These are phyloP conservation scores for Drosophila nasuta DNA, from an alignment of 1,140 invertebrate genomes.

Conservation along the genomic window DNA sequence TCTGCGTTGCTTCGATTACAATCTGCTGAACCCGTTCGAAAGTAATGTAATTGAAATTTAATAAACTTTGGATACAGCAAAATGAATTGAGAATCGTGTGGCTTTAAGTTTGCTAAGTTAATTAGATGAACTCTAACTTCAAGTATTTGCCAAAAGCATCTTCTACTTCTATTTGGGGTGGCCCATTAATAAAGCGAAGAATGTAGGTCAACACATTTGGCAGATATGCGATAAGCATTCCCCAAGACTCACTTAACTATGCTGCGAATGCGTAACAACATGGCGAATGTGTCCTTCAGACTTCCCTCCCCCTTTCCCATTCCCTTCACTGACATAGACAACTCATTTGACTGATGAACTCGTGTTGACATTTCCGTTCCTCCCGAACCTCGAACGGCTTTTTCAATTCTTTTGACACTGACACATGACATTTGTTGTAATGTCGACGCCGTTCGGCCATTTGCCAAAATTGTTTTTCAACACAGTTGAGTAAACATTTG, in stretches of 20 bases:
- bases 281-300: constrained; percentile 22
- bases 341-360: constrained; percentile 83
- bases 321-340: constrained; percentile 47
- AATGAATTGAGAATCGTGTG: background rate
- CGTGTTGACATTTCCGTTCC: constrained; percentile 76
- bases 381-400: constrained; percentile 26
- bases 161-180: constrained; percentile 32
- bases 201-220: constrained; percentile 55
- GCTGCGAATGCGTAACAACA: constrained; percentile 47
- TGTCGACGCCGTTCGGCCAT: constrained; percentile 63
- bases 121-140: constrained; percentile 57
- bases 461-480: constrained; percentile 80
- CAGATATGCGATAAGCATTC: constrained; percentile 25
- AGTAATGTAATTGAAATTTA: constrained; percentile 14
- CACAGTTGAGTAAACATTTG: constrained; percentile 82
- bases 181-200: constrained; percentile 69
- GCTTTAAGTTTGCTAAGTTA: constrained; percentile 43
- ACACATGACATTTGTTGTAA: constrained; percentile 79
- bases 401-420: constrained; percentile 74
- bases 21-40: constrained; percentile 61
- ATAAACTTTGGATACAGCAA: background rate
- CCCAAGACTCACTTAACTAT: constrained; percentile 64
- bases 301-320: constrained; percentile 12
- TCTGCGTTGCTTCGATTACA: constrained; percentile 62
- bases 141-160: background rate